phyloP scores from a whole-genome alignment of 2,888 invertebrate genomes.

The Bursaphelenchus okinawaensis region DNA sequence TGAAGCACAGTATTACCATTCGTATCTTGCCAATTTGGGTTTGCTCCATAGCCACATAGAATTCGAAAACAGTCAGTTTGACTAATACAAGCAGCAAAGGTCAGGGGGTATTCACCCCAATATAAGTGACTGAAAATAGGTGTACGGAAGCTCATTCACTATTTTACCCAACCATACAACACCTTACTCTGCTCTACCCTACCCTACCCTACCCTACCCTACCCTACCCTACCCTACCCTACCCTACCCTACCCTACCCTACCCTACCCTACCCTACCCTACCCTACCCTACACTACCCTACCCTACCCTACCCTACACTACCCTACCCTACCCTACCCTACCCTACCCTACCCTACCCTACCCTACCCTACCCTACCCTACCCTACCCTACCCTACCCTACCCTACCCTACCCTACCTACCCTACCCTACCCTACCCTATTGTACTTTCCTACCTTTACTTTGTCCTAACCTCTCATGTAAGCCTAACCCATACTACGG shows the following conservation, averaged over 20 bases:
- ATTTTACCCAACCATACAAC: too few relatives aligned
- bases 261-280: not conserved
- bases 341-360: not conserved
- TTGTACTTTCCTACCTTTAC: too few relatives aligned
- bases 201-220: not conserved
- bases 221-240: not conserved
- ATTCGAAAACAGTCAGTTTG: slow-evolving; percentile 94
- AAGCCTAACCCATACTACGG: too few relatives aligned
- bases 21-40: slow-evolving; percentile 87
- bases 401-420: not conserved
- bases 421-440: not conserved
- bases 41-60: slow-evolving; percentile 84
- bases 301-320: not conserved
- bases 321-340: not conserved
- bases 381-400: not conserved
- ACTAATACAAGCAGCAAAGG: slow-evolving; percentile 89
- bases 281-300: not conserved
- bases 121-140: slow-evolving; percentile 75
- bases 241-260: not conserved
- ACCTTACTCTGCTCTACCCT: not conserved
- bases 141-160: not conserved
- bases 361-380: not conserved
- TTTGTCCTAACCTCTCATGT: too few relatives aligned
- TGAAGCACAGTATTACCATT: slow-evolving; percentile 95
- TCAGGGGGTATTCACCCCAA: slow-evolving; percentile 95